Base-by-base conservation (phyloP, 2,113 vertebrate genomes). In the Panthera tigris region DNA sequence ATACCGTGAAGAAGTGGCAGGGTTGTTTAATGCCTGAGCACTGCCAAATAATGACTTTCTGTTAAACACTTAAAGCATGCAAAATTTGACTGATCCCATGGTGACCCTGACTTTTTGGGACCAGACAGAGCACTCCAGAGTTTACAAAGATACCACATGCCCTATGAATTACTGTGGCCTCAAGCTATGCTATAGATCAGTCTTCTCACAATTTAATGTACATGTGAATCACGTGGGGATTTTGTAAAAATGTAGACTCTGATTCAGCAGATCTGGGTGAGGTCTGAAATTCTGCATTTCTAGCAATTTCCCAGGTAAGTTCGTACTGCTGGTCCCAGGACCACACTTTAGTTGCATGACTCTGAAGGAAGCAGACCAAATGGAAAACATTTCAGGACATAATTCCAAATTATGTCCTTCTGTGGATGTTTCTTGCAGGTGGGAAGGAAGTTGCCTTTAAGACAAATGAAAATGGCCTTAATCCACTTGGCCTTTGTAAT, bases 161-260 rank as follows among this genome's bases (percentile, higher is more conserved):
- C 73, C 74, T 45, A 19, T 65, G 57, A 95, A 96, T 68, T 89
- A 33, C 73, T 73, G 5, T 61, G 73, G 16, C 89, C 76, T 94
- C 39, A 41, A 90, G 74, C 33, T 48, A 16, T 45, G 21, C 45
- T 45, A 12, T 50, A 45, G 23, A 73, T 80, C 36, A 73, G 50
- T 89, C 19, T 71, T 79, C 82, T 92, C 31, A 65, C 6, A 84
- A 63, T 93, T 89, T 33, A 79, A 39, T 66, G 69, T 92, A 50
- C 12, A 18, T 61, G 16, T 89, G 86, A 96, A 80, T 93, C 96
- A 95, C 55, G 45, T 91, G 48, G 78, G 55, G 68, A 94, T 95
- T 96, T 89, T 88, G 36, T 63, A 55, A 80, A 86, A 80, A 76
- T 36, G 69, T 83, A 76, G 79, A 61, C 83, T 96, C 41, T 76